These are phyloP conservation scores for Lagopus leucura DNA, from an alignment of 2,113 vertebrate species.

Conservation along the genomic window DNA sequence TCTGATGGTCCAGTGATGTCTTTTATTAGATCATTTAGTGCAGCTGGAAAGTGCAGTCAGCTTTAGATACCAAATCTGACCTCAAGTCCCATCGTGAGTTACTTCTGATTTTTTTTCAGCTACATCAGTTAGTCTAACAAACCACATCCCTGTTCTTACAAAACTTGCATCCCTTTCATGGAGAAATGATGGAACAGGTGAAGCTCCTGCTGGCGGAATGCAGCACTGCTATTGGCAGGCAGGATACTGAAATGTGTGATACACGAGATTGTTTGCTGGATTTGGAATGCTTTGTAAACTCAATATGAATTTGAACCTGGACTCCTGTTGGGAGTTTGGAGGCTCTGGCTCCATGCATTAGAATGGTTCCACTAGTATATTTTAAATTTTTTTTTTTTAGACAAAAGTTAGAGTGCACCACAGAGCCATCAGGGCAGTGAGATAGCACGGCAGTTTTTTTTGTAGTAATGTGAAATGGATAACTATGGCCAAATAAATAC, in stretches of 20 bases:
- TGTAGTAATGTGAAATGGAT: background rate
- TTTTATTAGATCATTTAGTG: background rate
- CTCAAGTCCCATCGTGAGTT: background rate
- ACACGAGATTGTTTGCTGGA: background rate
- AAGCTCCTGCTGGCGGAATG: fast-evolving
- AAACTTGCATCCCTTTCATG: background rate
- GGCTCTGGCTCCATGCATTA: background rate
- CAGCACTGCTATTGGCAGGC: background rate
- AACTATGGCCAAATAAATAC: background rate
- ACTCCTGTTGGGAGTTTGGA: background rate
- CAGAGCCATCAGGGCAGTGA: fast-evolving
- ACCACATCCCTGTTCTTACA: background rate
- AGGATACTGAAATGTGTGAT: background rate
- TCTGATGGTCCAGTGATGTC: background rate
- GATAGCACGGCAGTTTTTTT: background rate
- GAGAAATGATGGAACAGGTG: background rate
- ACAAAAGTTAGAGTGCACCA: background rate
- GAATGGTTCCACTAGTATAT: background rate
- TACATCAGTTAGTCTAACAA: background rate
- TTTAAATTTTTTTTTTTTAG: background rate
- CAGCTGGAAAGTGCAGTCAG: background rate
- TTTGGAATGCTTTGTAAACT: background rate
- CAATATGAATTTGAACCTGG: fast-evolving
- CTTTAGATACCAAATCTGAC: background rate
- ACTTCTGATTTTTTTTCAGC: background rate